Percentiles rank a stretch among this genome's conserved stretches.
Evolutionary conservation across 2,888 invertebrate genomes (phyloP).

Genomic region (Cotesia congregata): DNA sequence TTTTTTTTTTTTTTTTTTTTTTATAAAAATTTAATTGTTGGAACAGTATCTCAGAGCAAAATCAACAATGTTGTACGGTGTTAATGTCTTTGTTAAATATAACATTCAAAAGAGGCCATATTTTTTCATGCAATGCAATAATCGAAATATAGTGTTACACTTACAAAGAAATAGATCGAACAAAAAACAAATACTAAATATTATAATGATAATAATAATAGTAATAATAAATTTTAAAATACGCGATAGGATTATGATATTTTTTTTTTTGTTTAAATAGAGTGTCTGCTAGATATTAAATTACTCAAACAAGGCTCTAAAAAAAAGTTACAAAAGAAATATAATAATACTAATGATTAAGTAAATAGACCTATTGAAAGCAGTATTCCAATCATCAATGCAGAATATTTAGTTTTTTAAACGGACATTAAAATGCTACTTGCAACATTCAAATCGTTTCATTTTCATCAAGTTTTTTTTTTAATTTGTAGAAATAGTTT

Average conservation of each 20-base stretch:
- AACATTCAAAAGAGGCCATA: conserved; percentile 69
- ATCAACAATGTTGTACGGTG: conserved; percentile 55
- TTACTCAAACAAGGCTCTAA: conserved; percentile 39
- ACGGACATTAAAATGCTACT: conserved; percentile 11
- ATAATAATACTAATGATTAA: conserved; percentile 35
- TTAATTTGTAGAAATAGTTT: not conserved
- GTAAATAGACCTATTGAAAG: conserved; percentile 62
- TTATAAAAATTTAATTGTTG: not conserved
- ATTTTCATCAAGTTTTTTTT: conserved; percentile 4
- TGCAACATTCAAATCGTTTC: not conserved
- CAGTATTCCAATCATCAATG: conserved; percentile 65
- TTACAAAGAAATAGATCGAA: conserved; percentile 45
- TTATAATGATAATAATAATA: conserved; percentile 36
- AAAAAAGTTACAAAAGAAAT: conserved; percentile 16
- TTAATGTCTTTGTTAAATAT: conserved; percentile 66
- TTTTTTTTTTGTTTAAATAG: not conserved
- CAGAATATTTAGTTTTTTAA: conserved; percentile 67
- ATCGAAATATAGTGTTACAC: conserved; percentile 59
- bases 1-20: not conserved
- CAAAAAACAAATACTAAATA: conserved; percentile 50
- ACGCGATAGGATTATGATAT: conserved; percentile 21
- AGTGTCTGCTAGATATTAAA: not conserved
- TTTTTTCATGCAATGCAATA: conserved; percentile 70
- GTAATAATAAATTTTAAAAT: conserved; percentile 21
- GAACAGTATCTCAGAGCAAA: conserved; percentile 3